Base-by-base conservation (phyloP, 2,888 invertebrate genomes). In the Eupithecia tripunctaria region DNA sequence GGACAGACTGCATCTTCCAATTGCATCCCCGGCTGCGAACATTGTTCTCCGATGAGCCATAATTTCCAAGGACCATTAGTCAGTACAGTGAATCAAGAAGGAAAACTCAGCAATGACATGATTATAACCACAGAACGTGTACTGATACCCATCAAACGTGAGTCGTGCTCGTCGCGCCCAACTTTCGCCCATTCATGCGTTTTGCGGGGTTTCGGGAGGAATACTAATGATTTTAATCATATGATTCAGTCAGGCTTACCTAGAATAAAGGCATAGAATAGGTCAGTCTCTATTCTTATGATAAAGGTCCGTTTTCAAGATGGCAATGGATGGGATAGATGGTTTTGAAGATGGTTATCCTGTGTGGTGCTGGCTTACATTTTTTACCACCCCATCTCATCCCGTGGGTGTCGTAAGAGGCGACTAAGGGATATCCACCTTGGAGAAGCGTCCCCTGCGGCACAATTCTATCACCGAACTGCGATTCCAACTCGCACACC, bases 101-200 rank as follows among this genome's bases (percentile, higher is more conserved):
- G 72, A 75, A 78, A 78, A 76, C 74, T 63, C 18, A 80, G 78
- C 83, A 82, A 82, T 79, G 79, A 79, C 79, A 80, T 74, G 78
- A 77, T 82, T 82, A 82, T 73, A 82, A 84, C 84, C 85, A 70
- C 83, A 83, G 70, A 77, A 80, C 81, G 81, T 81, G 81, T 67
- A 72, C 78, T 79, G 84, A 85, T 84, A 85, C 83, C 78, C 79
- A 83, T 82, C 82, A 80, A 80, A 81, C 82, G 83, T 81, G 85
- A 76, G 78, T 88, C 89, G 89, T 90, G 90, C 86, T 81, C 74
- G 84, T 78, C 87, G 82, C 87, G 82, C 88, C 89, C 86, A 88
- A 90, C 91, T 91, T 91, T 92, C 90, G 85, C 89, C 84, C 84
- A 85, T 87, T 86, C 84, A 85, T 86, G 78, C 81, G 79, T 82